A percentile compares a stretch with the other conserved stretches of the same genome.
Evolutionary conservation across 2,888 invertebrate genomes (phyloP).

Genomic region (Scaptomyza caliginosa): DNA sequence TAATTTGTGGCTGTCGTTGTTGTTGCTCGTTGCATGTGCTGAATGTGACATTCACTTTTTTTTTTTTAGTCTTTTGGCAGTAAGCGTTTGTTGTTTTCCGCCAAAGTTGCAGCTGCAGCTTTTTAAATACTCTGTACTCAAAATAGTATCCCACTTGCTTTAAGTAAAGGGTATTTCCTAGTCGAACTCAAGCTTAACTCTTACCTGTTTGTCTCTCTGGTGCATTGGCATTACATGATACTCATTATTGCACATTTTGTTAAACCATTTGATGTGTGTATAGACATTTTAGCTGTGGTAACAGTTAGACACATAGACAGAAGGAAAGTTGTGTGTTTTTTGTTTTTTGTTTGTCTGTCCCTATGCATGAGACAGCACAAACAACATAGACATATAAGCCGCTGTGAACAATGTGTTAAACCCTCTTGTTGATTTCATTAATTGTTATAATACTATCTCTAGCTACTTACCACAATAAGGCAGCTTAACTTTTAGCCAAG

Average conservation of each 20-base stretch:
- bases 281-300: not conserved
- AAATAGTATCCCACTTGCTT: not conserved
- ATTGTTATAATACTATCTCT: conserved; percentile 55
- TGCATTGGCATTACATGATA: conserved; percentile 64
- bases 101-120: conserved; percentile 42
- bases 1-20: conserved; percentile 51
- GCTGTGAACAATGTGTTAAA: conserved; percentile 26
- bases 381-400: conserved; percentile 11
- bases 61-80: conserved; percentile 26
- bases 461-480: conserved; percentile 42
- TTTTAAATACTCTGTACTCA: conserved; percentile 4
- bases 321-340: conserved; percentile 49
- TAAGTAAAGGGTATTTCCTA: not conserved
- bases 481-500: conserved; percentile 58
- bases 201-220: not conserved
- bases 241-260: conserved; percentile 65
- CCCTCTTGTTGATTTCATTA: conserved; percentile 58
- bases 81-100: conserved; percentile 1
- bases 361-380: conserved; percentile 57
- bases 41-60: conserved; percentile 47
- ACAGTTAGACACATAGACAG: conserved; percentile 3
- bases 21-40: conserved; percentile 37
- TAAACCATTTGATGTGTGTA: conserved; percentile 27
- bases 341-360: conserved; percentile 1
- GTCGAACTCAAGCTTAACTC: not conserved